Base-by-base conservation (phyloP, 92 coral and sea anemone genomes). In the Porites cylindrica region DNA sequence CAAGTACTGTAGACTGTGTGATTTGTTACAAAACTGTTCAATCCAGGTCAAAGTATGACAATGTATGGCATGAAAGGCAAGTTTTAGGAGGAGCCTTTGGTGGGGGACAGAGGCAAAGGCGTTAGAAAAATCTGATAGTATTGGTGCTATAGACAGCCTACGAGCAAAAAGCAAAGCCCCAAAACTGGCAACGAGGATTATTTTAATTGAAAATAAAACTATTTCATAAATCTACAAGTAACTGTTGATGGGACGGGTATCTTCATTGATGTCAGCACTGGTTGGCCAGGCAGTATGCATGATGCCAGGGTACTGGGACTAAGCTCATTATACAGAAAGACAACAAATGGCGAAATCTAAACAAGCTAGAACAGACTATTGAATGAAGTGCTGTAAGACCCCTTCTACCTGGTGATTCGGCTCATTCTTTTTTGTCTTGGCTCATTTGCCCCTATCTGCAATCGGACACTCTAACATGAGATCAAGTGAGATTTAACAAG, bases 231-330 rank as follows among this genome's bases (percentile, higher is more conserved):
- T 53, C 38, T 78, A 20, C 90, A 78, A 78, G 85, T 80, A 51
- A 66, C 65, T 21, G 82, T 87, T 17, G 82, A 74, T 73, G 86
- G 70, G 14, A 87, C 86, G 16, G 86, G 86, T 47, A 87, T 80
- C 70, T 80, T 87, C 53, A 70, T 78, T 51, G 90, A 70, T 24
- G 85, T 69, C 38, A 85, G 78, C 77, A 70, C 82, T 38, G 90
- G 90, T 67, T 86, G 90, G 85, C 90, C 90, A 79, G 83, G 90
- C 66, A 78, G 85, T 61, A 86, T 86, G 59, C 79, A 86, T 47
- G 90, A 66, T 72, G 84, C 78, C 72, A 78, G 90, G 69, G 84
- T 78, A 51, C 66, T 77, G 83, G 51, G 76, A 67, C 81, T 85
- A 20, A 86, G 90, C 71, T 19, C 85, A 43, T 78, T 78, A 23